Evolutionary conservation across 2,113 vertebrate species (phyloP).

Genomic region (Albula glossodonta): DNA sequence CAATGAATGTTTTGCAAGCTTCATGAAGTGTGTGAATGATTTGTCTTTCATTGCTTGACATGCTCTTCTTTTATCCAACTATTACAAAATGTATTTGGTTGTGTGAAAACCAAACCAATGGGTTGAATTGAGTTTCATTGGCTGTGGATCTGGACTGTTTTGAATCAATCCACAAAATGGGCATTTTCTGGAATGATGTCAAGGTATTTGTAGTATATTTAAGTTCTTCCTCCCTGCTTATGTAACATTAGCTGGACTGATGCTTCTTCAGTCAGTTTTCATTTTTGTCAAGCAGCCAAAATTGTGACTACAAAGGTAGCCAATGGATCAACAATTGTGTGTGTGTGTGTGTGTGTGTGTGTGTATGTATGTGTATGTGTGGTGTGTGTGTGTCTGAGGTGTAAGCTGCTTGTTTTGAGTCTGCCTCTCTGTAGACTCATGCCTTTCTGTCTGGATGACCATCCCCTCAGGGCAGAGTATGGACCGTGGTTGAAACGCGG

Average conservation of each 20-base stretch:
- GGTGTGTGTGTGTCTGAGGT: background rate
- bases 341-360: background rate
- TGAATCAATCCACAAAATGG: background rate
- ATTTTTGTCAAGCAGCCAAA: background rate
- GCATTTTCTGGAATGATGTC: background rate
- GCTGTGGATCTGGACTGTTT: background rate
- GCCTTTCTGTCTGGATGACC: background rate
- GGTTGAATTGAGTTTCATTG: background rate
- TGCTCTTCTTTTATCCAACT: no score
- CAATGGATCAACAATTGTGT: background rate
- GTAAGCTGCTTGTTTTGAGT: background rate
- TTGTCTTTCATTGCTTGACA: no score
- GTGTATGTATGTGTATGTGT: no score
- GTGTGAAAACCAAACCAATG: background rate
- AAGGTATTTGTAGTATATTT: background rate
- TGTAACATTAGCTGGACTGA: background rate
- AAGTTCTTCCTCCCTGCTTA: background rate
- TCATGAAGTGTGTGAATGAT: no score
- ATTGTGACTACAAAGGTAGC: background rate
- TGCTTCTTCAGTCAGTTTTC: background rate
- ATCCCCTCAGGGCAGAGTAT: background rate
- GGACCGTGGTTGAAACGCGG: background rate
- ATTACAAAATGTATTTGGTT: no score
- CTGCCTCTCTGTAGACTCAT: background rate
- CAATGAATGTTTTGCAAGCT: no score